phyloP scores from a whole-genome alignment of 1,140 invertebrate species.

The Penaeus vannamei region DNA sequence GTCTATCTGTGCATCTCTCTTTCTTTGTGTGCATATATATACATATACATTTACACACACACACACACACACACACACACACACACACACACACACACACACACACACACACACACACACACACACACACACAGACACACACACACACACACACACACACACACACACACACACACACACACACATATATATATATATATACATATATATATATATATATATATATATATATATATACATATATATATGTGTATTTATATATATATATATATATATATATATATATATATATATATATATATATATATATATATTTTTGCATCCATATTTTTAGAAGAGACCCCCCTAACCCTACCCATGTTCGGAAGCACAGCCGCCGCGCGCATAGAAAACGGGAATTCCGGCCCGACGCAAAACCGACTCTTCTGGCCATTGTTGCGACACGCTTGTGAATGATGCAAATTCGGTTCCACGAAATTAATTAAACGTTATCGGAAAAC shows the following conservation, averaged over 20 bases:
- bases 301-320: background rate
- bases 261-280: slow-evolving; percentile 28
- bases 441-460: no score
- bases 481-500: no score
- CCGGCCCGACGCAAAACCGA: no score
- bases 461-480: no score
- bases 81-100: background rate
- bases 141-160: background rate
- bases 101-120: background rate
- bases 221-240: background rate
- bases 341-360: no score
- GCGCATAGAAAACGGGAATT: no score
- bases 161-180: background rate
- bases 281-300: slow-evolving; percentile 18
- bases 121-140: background rate
- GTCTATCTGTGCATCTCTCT: background rate
- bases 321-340: background rate
- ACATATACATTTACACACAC: background rate
- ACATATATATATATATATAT: background rate
- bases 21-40: background rate
- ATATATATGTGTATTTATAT: slow-evolving; percentile 23
- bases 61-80: background rate
- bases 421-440: no score
- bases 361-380: no score
- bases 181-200: slow-evolving; percentile 14